Percentiles rank a stretch among this genome's conserved stretches.
Evolutionary conservation across 2,113 vertebrate genomes (phyloP).

Genomic region (Cephalopholis sonnerati): DNA sequence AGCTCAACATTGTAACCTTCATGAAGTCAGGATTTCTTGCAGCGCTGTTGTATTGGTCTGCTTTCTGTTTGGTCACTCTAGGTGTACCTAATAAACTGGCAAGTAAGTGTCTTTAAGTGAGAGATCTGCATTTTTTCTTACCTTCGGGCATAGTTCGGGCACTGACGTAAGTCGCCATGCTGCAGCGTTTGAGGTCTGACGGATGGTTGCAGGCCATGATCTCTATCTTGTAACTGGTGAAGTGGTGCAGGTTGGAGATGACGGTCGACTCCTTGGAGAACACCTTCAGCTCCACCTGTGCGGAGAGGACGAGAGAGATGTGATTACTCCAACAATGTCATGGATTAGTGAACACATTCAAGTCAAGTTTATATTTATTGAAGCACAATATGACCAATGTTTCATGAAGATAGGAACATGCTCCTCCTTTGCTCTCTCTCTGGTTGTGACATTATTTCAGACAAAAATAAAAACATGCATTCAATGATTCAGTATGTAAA

Average conservation of each 20-base stretch:
- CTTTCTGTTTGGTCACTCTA: neutral
- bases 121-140: conserved; percentile 60
- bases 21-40: too few species aligned
- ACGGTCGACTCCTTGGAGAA: conserved; percentile 90
- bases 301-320: neutral
- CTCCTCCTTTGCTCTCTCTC: neutral
- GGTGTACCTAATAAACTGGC: neutral
- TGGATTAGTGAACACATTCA: neutral
- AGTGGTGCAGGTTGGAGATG: conserved; percentile 94
- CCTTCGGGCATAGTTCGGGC: conserved; percentile 97
- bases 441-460: neutral
- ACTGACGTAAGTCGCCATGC: conserved; percentile 92
- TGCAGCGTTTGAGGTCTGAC: conserved; percentile 85
- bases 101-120: neutral
- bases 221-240: conserved; percentile 97
- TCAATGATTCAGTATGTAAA: neutral
- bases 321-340: neutral
- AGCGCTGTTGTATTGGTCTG: too few species aligned
- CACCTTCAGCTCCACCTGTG: conserved; percentile 87
- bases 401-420: neutral
- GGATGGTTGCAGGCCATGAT: conserved; percentile 96
- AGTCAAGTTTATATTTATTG: neutral
- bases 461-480: neutral
- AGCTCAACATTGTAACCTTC: neutral
- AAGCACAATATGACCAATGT: neutral